A percentile compares a stretch with the other conserved stretches of the same genome.
These are phyloP conservation scores for Cinclus mexicanus DNA, from an alignment of 2,113 vertebrate species.

Conservation along the genomic window DNA sequence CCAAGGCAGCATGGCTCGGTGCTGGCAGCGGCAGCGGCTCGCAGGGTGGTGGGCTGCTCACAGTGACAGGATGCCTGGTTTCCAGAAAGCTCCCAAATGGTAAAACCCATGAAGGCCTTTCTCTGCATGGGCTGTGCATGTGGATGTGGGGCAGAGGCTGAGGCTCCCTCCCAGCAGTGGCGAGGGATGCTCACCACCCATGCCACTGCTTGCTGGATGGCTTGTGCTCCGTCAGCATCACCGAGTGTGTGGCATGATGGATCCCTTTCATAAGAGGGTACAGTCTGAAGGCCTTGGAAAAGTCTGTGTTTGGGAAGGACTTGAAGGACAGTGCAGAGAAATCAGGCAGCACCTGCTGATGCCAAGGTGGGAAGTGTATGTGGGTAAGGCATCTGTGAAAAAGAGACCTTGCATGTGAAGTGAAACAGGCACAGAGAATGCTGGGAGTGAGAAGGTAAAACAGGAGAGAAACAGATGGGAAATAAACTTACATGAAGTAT, in stretches of 20 bases:
- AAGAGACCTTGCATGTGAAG: neutral
- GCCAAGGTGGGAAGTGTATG: neutral
- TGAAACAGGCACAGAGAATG: neutral
- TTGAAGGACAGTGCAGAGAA: neutral
- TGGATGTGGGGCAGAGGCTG: neutral
- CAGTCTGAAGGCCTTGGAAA: neutral
- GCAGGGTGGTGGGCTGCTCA: neutral
- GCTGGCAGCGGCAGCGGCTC: accelerated
- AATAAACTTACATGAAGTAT: neutral
- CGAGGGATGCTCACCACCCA: neutral
- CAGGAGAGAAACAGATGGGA: neutral
- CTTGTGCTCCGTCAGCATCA: neutral
- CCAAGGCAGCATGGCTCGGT: neutral
- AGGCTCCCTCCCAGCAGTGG: neutral
- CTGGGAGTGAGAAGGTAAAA: neutral
- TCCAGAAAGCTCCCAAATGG: neutral
- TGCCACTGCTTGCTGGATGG: neutral
- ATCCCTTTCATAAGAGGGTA: neutral
- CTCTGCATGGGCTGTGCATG: neutral
- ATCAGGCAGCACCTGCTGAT: neutral
- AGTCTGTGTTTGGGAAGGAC: neutral
- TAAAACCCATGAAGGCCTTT: neutral
- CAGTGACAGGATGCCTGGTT: neutral
- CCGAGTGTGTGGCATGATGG: neutral
- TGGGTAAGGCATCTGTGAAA: neutral